Percentiles rank a stretch among this genome's conserved stretches.
phyloP scores from a whole-genome alignment of 2,797 vertebrate genomes.

The Cuniculus paca region DNA sequence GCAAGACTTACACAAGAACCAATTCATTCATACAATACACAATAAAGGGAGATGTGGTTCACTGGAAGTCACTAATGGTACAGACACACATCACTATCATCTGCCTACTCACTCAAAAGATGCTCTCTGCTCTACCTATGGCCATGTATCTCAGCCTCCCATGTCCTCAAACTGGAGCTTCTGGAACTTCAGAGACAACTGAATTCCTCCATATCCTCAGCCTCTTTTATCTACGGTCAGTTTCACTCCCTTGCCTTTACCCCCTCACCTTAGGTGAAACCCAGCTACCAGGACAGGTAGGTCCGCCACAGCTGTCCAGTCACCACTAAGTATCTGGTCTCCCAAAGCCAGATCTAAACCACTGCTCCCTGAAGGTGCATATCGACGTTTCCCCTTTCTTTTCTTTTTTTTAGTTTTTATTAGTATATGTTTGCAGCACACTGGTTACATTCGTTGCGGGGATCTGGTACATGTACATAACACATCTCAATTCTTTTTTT shows the following conservation, averaged over 20 bases:
- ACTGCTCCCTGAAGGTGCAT: background rate
- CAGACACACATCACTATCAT: no score
- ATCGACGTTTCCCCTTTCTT: background rate
- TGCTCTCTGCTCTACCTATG: background rate
- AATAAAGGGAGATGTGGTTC: background rate
- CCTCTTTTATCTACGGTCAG: background rate
- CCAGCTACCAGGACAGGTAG: background rate
- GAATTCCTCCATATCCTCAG: background rate
- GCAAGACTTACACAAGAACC: background rate
- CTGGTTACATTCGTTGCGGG: background rate
- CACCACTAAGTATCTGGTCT: background rate
- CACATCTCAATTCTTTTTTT: background rate
- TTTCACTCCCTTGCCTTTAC: background rate
- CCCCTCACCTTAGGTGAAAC: background rate
- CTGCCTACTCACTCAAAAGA: background rate
- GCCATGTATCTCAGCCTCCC: background rate
- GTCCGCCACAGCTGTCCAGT: background rate
- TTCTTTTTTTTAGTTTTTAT: background rate
- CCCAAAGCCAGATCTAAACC: background rate
- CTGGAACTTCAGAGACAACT: background rate
- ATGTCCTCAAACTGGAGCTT: background rate
- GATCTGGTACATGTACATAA: background rate
- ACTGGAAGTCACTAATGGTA: background rate
- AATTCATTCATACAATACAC: background rate
- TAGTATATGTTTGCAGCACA: background rate